Percentiles rank a stretch among this genome's conserved stretches.
These are phyloP conservation scores for Halisarca cf. caerulea DNA, from an alignment of 37 sponge, comb jelly and placozoan genomes.

Conservation along the genomic window DNA sequence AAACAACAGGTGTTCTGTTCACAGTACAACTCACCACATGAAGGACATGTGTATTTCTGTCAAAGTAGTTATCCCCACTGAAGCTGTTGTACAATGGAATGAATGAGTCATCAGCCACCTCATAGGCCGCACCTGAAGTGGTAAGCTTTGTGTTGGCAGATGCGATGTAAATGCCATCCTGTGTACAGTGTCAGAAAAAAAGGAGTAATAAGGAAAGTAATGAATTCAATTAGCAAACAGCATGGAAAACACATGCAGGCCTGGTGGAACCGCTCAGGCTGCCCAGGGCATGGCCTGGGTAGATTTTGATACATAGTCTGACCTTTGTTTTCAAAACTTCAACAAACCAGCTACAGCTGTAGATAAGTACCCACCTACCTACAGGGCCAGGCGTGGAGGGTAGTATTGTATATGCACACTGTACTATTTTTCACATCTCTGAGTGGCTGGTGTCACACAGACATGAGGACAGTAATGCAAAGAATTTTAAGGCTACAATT, in stretches of 20 bases:
- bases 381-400: too few species aligned
- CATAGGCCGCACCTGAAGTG: slow-evolving; percentile 10
- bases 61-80: slow-evolving; percentile 78
- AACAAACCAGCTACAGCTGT: too few species aligned
- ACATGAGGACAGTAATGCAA: too few species aligned
- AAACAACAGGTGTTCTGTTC: too few species aligned
- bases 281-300: too few species aligned
- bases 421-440: too few species aligned
- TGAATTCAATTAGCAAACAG: neutral
- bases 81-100: neutral
- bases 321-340: too few species aligned
- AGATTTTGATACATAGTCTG: neutral
- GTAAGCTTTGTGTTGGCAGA: slow-evolving; percentile 35
- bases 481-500: too few species aligned
- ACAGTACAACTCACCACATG: slow-evolving; percentile 63
- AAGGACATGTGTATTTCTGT: slow-evolving; percentile 52
- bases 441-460: too few species aligned
- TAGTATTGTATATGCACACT: too few species aligned
- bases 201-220: neutral
- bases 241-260: neutral
- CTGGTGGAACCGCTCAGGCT: too few species aligned
- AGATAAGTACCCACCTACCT: too few species aligned
- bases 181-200: neutral
- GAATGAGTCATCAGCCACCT: slow-evolving; percentile 23
- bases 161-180: slow-evolving; percentile 80